phyloP scores from a whole-genome alignment of 2,888 invertebrate genomes.

The Lutraria lutraria region DNA sequence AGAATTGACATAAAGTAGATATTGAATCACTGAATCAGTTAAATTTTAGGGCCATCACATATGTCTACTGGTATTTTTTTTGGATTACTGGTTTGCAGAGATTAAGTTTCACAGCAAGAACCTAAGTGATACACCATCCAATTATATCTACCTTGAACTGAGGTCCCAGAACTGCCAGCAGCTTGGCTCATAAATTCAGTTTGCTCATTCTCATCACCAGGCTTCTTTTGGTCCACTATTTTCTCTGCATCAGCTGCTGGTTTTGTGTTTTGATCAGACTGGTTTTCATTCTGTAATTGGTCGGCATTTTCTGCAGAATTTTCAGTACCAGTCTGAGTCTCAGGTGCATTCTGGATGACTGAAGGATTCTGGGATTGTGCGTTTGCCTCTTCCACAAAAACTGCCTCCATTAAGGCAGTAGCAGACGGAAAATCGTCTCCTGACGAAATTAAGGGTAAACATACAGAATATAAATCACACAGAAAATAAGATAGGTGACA shows the following conservation, averaged over 20 bases:
- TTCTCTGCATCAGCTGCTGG: background rate
- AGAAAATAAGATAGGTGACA: background rate
- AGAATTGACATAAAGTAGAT: no score
- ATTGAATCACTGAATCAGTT: no score
- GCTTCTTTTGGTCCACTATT: background rate
- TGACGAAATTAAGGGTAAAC: constrained; percentile 33
- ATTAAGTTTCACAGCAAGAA: no score
- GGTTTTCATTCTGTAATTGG: background rate
- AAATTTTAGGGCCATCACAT: no score
- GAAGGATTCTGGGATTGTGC: constrained; percentile 39
- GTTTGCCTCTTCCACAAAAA: constrained; percentile 71
- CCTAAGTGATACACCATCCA: no score
- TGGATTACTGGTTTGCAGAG: no score
- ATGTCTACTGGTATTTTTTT: no score
- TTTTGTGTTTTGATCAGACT: background rate
- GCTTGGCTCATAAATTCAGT: background rate
- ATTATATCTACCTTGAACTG: constrained; percentile 10
- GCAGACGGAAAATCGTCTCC: constrained; percentile 83
- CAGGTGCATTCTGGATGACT: constrained; percentile 29
- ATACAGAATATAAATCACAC: background rate
- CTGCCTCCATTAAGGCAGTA: constrained; percentile 78
- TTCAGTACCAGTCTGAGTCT: constrained; percentile 23
- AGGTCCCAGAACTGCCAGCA: background rate
- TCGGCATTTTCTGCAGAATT: background rate
- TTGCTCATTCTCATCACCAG: background rate